These are phyloP conservation scores for Crotalus helleri DNA, from an alignment of 2,113 vertebrate species.

Conservation along the genomic window DNA sequence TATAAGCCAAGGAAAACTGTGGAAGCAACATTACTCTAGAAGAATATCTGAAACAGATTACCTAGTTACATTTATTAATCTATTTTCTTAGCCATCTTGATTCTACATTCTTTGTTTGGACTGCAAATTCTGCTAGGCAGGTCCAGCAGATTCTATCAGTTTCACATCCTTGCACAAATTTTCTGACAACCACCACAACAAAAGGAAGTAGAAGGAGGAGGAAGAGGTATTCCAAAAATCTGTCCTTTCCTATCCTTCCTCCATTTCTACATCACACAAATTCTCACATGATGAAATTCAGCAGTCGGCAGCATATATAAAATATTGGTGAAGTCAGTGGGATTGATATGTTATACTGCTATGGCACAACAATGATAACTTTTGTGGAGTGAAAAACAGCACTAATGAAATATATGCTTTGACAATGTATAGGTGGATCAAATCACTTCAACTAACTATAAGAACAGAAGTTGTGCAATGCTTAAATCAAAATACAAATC, in stretches of 20 bases:
- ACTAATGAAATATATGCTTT: not conserved
- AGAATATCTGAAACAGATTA: not conserved
- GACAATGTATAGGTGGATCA: not conserved
- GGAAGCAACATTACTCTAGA: not conserved
- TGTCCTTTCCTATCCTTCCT: not conserved
- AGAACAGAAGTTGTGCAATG: not conserved
- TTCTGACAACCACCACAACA: not conserved
- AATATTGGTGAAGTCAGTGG: not conserved
- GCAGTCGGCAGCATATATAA: not conserved
- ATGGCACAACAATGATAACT: not conserved
- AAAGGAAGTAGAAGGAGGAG: not conserved
- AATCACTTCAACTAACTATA: not conserved
- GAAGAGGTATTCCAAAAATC: not conserved
- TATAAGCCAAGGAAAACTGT: not conserved
- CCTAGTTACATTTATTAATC: not conserved
- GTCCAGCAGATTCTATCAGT: not conserved
- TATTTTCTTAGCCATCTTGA: not conserved
- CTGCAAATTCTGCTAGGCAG: not conserved
- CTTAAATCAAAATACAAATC: not conserved
- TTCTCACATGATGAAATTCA: not conserved
- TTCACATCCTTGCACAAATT: not conserved
- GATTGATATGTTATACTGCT: not conserved
- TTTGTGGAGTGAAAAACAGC: not conserved
- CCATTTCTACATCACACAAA: not conserved
- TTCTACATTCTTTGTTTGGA: not conserved